Base-by-base conservation (phyloP, 37 sponge, comb jelly and placozoan species). In the Geodia barretti region DNA sequence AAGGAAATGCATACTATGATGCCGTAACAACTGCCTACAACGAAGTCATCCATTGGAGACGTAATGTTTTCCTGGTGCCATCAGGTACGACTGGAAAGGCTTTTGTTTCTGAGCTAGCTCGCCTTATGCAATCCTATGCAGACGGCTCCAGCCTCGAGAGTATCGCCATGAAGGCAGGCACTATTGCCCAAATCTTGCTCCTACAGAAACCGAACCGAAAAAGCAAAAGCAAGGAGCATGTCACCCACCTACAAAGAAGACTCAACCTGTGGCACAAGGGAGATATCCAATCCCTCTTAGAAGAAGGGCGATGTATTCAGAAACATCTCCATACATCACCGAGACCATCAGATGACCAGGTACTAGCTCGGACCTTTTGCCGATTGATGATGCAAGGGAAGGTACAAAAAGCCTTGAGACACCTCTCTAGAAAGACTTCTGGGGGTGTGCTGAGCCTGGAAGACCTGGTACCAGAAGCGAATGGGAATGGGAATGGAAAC, bases 11-110 rank as follows among this genome's bases (percentile, higher is more conserved):
- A 24, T 32, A 3, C 3, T 43, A 9, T 33, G 41, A 73, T 38
- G n/a, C 24, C 26, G 30, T 66, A 14, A 66, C n/a, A 9, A 36
- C 31, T 42, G 79, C 79, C 23, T 79, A 79, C 24, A 34, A 79
- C 2, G 79, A 81, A 43, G 82, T 81, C 5, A 73, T 81, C 26
- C 74, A 73, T 70, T 70, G 82, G 82, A 69, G 41, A 33, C 25
- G 24, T 3, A 81, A 81, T 47, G 25, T 70, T 62, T 81, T 81
- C 40, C 25, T 70, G 8, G 64, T 72, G 2, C 82, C 82, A 30
- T 81, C 73, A 23, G 82, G 72, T 14, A 81, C 8, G 41, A 24
- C 62, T 37, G 82, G 82, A 9, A 81, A 69, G 24, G 20, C 41
- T 2, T 81, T 81, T 61, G 65, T 72, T 5, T 23, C 9, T 21